Evolutionary conservation across 2,113 vertebrate genomes (phyloP).

Genomic region (Dromaius novaehollandiae): DNA sequence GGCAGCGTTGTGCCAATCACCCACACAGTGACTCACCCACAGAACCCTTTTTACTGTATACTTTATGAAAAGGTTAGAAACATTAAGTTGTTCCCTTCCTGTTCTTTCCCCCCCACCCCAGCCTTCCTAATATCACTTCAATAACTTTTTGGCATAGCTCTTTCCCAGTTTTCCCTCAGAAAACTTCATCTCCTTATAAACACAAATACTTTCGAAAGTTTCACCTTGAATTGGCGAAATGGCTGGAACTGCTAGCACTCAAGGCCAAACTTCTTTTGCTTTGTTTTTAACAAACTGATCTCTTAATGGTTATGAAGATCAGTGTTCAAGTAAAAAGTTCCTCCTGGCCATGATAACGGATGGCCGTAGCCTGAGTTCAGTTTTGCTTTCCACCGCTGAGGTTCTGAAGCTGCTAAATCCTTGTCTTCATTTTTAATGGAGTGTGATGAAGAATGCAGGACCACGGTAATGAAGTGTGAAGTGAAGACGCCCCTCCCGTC

Average conservation of each 20-base stretch:
- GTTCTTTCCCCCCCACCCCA: not conserved
- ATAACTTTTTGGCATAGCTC: not conserved
- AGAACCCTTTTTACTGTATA: conserved; percentile 8
- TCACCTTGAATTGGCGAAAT: not conserved
- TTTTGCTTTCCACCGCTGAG: not conserved
- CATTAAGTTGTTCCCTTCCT: conserved; percentile 46
- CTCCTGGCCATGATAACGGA: not conserved
- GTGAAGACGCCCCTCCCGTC: not conserved
- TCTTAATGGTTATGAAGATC: not conserved
- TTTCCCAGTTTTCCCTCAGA: not conserved
- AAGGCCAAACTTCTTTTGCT: not conserved
- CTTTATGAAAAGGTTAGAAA: conserved; percentile 56
- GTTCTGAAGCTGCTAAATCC: not conserved
- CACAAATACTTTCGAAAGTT: not conserved
- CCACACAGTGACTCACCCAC: conserved; percentile 50
- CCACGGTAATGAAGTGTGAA: not conserved
- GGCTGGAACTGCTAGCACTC: not conserved
- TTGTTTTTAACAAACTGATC: not conserved
- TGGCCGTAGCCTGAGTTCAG: not conserved
- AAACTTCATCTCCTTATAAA: not conserved
- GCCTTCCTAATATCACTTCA: not conserved
- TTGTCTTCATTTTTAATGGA: not conserved
- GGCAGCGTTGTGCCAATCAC: conserved; percentile 8
- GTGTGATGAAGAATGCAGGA: not conserved
- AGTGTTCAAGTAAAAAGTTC: not conserved